Base-by-base conservation (phyloP, 1,140 invertebrate genomes). In the Eumaeus atala region DNA sequence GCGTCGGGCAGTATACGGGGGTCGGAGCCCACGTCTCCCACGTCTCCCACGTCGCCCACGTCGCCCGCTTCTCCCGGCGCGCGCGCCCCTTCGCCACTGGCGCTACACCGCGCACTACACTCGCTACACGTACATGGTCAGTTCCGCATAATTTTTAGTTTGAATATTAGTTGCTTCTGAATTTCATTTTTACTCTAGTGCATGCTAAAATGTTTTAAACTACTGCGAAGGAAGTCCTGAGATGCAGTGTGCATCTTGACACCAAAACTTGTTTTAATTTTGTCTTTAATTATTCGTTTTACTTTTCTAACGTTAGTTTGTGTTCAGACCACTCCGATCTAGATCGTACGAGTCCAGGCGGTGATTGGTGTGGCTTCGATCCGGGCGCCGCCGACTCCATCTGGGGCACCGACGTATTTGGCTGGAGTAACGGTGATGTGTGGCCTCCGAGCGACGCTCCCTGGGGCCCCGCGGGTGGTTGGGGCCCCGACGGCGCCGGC, bases 1-100 rank as follows among this genome's bases (percentile, higher is more conserved):
- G 91, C 95, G 47, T 98, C 96, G 64, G 96, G 96, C 47, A 97
- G 95, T 77, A 91, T 98, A 34, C 90, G 92, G 66, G 96, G 97
- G 72, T 97, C 95, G 64, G 95, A 97, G 72, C 94, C 96, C 5
- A 96, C 93, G 51, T 97, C 95, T 1, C 96, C 96, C 0, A 91
- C 91, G 34, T 67, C 74, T 1, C 74, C 72, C 21, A 54, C 70
- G 18, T 74, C 83, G 18, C 71, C 72, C 60, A 63, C 72, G 51
- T 72, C 78, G 48, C 75, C 61, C 47, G 70, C 70, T 47, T 65
- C 96, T 96, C 0, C 91, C 91, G 37, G 66, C 70, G 3, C 74
- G 68, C 34, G 55, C 67, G 18, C 83, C 33, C 71, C 69, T 55
- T 62, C 72, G 53, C 72, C 78, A 48, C 72, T 62, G 47, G 73